phyloP scores from a whole-genome alignment of 2,797 vertebrate genomes.

The Neosilurus hyrtlii region DNA sequence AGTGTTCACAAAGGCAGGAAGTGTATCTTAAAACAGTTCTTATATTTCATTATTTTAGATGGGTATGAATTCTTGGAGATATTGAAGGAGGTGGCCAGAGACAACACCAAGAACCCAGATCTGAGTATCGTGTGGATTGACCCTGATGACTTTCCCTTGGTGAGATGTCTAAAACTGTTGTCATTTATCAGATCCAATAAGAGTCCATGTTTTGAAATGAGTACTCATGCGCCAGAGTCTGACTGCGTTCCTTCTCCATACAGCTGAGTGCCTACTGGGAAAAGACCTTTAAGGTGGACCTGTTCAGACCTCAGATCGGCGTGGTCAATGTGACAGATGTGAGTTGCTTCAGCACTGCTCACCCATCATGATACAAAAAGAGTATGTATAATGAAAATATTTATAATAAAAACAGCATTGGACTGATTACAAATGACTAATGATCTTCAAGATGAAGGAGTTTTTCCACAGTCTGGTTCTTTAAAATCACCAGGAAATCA shows the following conservation, averaged over 20 bases:
- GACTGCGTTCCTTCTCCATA: conserved; percentile 6
- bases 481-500: neutral
- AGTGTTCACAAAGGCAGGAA: neutral
- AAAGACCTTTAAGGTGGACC: conserved; percentile 92
- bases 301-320: conserved; percentile 92
- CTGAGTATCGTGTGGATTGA: conserved; percentile 98
- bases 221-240: neutral
- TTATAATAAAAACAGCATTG: too few relatives aligned
- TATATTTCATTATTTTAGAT: conserved; percentile 68
- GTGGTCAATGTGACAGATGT: conserved; percentile 97
- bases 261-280: conserved; percentile 97
- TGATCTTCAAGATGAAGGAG: neutral
- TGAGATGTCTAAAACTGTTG: conserved; percentile 56
- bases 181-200: neutral
- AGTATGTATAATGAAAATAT: neutral
- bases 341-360: conserved; percentile 63
- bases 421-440: neutral
- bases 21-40: neutral
- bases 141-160: conserved; percentile 95
- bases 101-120: conserved; percentile 94
- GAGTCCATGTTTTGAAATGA: neutral
- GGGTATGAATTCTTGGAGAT: conserved; percentile 97
- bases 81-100: conserved; percentile 93
- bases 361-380: neutral
- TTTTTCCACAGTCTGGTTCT: neutral